Conservation (phyloP, 2,113 vertebrate species). For the Notarius lentiginosus region DNA sequence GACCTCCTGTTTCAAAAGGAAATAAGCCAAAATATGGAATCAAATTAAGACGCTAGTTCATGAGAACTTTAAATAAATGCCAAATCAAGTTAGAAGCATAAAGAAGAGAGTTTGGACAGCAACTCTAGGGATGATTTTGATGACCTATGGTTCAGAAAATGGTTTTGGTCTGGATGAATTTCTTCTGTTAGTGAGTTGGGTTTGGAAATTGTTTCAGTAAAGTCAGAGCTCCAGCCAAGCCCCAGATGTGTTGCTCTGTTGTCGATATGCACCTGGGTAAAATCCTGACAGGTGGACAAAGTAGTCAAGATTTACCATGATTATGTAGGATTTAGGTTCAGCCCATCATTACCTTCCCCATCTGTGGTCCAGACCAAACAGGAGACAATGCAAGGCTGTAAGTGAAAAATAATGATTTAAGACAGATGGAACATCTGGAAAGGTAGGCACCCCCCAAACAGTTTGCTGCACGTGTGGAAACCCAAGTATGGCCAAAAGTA, state of each 20-base stretch:
- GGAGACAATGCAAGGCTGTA: constrained; percentile 4
- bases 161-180: neutral
- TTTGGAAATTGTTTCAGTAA: neutral
- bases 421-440: neutral
- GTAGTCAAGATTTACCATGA: neutral
- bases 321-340: neutral
- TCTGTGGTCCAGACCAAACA: constrained; percentile 5
- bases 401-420: neutral
- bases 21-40: neutral
- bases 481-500: neutral
- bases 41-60: neutral
- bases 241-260: neutral
- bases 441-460: neutral
- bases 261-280: neutral
- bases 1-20: neutral
- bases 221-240: neutral
- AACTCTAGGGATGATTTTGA: neutral
- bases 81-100: neutral
- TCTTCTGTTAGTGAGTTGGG: neutral
- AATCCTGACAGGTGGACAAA: constrained; percentile 7
- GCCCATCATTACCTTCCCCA: constrained; percentile 3
- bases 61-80: neutral
- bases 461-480: constrained; percentile 28
- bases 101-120: neutral
- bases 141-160: neutral